phyloP scores from a whole-genome alignment of 2,888 invertebrate species.

The Sarcophaga subvicina region DNA sequence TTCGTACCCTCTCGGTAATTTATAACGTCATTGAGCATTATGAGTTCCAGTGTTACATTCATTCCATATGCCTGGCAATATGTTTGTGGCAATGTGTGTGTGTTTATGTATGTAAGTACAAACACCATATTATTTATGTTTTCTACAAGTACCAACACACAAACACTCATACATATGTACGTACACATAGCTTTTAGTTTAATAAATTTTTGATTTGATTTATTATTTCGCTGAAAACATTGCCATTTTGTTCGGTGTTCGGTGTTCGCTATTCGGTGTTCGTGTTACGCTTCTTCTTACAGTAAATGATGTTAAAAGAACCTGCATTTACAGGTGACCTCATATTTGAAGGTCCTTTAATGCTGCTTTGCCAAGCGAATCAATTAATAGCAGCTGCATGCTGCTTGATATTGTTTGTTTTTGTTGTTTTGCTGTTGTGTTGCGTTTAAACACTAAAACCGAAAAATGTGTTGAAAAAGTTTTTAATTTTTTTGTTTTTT shows the following conservation, averaged over 20 bases:
- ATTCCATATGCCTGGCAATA: slow-evolving; percentile 2
- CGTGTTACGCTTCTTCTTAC: too few species aligned
- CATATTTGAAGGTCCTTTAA: not conserved
- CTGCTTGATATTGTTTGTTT: not conserved
- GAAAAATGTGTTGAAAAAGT: not conserved
- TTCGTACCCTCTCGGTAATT: not conserved
- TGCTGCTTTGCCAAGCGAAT: not conserved
- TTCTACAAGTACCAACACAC: too few species aligned
- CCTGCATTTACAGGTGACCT: not conserved
- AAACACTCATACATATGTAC: too few species aligned
- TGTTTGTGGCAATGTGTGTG: not conserved
- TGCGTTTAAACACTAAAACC: not conserved
- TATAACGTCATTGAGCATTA: slow-evolving; percentile 2
- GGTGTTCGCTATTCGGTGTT: not conserved
- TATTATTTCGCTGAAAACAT: not conserved
- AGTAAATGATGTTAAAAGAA: not conserved
- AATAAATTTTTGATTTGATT: slow-evolving; percentile 28
- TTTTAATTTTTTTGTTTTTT: too few species aligned
- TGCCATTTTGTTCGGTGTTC: not conserved
- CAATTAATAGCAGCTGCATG: not conserved
- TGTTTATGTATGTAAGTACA: not conserved
- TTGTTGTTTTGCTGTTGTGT: too few species aligned
- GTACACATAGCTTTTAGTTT: not conserved
- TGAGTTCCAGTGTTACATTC: not conserved
- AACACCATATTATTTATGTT: too few species aligned